Conservation (phyloP, 1,140 invertebrate genomes). For the Eumeta japonica region DNA sequence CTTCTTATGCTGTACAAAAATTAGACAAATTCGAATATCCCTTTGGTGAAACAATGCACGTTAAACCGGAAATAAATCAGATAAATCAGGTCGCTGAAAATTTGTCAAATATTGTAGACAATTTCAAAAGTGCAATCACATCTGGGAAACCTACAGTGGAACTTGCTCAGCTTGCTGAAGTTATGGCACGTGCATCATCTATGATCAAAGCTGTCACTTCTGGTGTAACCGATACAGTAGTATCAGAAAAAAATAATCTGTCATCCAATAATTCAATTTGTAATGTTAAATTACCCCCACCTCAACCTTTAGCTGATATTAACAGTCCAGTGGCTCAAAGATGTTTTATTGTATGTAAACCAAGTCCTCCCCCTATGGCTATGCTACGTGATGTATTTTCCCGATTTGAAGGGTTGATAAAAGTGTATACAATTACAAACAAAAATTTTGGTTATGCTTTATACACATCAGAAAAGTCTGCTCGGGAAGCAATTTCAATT, state of each 20-base stretch:
- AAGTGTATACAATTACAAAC: slow-evolving; percentile 84
- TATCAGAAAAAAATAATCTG: slow-evolving; percentile 10
- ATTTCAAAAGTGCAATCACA: slow-evolving; percentile 38
- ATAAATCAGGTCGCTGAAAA: slow-evolving; percentile 34
- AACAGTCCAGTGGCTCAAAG: slow-evolving; percentile 31
- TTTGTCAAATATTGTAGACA: slow-evolving; percentile 34
- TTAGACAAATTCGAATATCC: slow-evolving; percentile 47
- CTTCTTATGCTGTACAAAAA: slow-evolving; percentile 33
- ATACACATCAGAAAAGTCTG: slow-evolving; percentile 76
- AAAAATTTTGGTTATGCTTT: slow-evolving; percentile 91
- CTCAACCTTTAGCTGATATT: slow-evolving; percentile 68
- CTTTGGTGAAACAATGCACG: slow-evolving; percentile 38
- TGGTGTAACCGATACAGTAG: slow-evolving; percentile 13
- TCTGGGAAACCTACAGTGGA: slow-evolving; percentile 27
- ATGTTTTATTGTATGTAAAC: slow-evolving; percentile 76
- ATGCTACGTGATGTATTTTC: slow-evolving; percentile 88
- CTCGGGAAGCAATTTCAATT: slow-evolving; percentile 76
- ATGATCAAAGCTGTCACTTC: slow-evolving; percentile 38
- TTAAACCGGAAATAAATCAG: slow-evolving; percentile 32
- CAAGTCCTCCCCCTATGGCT: slow-evolving; percentile 73
- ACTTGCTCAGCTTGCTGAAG: slow-evolving; percentile 36
- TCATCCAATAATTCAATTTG: slow-evolving; percentile 26
- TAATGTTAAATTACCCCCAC: slow-evolving; percentile 68
- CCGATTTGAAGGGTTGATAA: slow-evolving; percentile 89
- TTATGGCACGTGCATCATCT: slow-evolving; percentile 40